Conservation (phyloP, 2,113 vertebrate genomes). For the Psittacula cyanocephala region DNA sequence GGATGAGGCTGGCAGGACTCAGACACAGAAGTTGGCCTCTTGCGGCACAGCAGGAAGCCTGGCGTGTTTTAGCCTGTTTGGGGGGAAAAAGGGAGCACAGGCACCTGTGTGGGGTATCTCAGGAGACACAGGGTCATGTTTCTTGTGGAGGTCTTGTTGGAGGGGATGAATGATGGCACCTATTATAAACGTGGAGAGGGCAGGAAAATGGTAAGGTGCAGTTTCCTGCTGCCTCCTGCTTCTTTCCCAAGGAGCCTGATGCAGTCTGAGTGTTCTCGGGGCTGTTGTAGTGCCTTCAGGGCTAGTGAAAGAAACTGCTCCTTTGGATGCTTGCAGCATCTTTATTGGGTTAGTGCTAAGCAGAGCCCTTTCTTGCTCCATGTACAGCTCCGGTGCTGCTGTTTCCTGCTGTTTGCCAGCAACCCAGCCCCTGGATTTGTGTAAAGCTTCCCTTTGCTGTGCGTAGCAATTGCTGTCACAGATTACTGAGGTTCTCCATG, state of each 20-base stretch:
- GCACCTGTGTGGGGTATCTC: background rate
- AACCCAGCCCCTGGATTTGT: background rate
- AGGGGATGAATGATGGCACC: background rate
- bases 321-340: accelerated
- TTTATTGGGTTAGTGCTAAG: background rate
- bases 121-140: accelerated
- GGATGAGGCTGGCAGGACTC: accelerated
- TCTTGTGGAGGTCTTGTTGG: background rate
- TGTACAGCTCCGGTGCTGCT: background rate
- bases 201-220: background rate
- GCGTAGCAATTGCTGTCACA: background rate
- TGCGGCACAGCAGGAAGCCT: background rate
- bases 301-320: background rate
- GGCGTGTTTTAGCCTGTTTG: accelerated
- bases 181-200: background rate
- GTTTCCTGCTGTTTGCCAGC: background rate
- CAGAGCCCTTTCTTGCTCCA: background rate
- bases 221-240: background rate
- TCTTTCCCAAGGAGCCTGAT: background rate
- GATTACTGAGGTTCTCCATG: background rate
- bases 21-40: too few species aligned
- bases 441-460: background rate
- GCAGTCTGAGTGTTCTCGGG: background rate
- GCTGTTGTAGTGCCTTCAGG: background rate
- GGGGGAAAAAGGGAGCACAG: background rate